phyloP scores from a whole-genome alignment of 2,797 vertebrate genomes.

The Channallabes apus region DNA sequence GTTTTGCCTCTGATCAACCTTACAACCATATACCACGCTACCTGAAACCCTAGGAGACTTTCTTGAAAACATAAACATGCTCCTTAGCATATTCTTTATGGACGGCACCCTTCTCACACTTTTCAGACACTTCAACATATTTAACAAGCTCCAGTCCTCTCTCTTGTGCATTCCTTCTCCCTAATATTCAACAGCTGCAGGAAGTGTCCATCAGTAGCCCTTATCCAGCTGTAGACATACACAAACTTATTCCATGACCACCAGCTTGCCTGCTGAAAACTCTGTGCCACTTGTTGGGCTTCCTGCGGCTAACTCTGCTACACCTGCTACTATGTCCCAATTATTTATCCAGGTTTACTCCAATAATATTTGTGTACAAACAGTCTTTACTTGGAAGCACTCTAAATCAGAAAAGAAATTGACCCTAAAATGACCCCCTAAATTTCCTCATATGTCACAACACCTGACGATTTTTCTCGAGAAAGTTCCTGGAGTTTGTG shows the following conservation, averaged over 20 bases:
- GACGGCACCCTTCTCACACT: neutral
- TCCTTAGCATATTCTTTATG: neutral
- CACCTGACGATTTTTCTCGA: neutral
- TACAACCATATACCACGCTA: too few species aligned
- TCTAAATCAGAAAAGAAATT: neutral
- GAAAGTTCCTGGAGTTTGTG: neutral
- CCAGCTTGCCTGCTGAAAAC: neutral
- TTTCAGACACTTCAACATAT: neutral
- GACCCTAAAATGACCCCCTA: neutral
- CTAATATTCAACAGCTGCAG: neutral
- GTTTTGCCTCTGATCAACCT: too few species aligned
- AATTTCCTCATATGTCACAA: neutral
- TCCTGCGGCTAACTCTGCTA: neutral
- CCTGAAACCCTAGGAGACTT: neutral
- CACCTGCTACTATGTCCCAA: neutral
- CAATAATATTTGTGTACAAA: neutral
- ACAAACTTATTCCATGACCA: too few species aligned
- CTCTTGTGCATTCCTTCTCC: neutral
- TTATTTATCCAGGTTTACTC: neutral
- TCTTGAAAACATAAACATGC: neutral
- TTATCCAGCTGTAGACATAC: neutral
- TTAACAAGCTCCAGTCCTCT: neutral
- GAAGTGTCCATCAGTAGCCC: neutral
- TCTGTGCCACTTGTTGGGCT: neutral
- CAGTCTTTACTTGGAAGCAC: neutral